phyloP scores from a whole-genome alignment of 2,797 vertebrate genomes.

The Chaetophractus vellerosus region DNA sequence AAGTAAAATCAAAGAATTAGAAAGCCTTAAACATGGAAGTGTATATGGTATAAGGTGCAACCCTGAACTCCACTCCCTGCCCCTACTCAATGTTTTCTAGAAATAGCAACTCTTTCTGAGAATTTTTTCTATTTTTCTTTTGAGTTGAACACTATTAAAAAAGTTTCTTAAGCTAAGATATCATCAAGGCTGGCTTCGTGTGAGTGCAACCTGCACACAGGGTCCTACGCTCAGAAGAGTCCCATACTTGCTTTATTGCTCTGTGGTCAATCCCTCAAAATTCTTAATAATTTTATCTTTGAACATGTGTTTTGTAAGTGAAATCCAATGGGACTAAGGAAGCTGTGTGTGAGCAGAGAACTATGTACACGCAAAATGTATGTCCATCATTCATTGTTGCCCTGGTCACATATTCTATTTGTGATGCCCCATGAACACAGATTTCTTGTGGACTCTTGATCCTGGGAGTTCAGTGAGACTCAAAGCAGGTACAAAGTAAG shows the following conservation, averaged over 20 bases:
- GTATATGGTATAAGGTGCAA: not conserved
- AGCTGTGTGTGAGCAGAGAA: too few species aligned
- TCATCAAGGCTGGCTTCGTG: not conserved
- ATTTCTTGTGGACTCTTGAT: not conserved
- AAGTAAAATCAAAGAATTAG: not conserved
- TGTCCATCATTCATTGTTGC: not conserved
- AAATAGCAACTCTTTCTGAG: not conserved
- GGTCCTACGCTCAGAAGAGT: not conserved
- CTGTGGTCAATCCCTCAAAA: not conserved
- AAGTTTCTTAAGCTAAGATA: not conserved
- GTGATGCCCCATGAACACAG: not conserved
- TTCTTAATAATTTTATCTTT: too few species aligned
- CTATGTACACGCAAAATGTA: not conserved
- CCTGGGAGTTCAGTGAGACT: not conserved
- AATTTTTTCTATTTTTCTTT: constrained; percentile 36
- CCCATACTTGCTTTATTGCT: not conserved
- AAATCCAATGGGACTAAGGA: not conserved
- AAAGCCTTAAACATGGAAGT: not conserved
- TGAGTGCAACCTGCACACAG: not conserved
- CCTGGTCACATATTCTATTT: not conserved
- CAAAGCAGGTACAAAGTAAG: not conserved
- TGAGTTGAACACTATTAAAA: not conserved
- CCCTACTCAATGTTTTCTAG: not conserved
- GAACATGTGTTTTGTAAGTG: not conserved
- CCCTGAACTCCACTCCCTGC: not conserved